phyloP scores from a whole-genome alignment of 2,888 invertebrate genomes.

The Sinopyrophorus schimmeli region DNA sequence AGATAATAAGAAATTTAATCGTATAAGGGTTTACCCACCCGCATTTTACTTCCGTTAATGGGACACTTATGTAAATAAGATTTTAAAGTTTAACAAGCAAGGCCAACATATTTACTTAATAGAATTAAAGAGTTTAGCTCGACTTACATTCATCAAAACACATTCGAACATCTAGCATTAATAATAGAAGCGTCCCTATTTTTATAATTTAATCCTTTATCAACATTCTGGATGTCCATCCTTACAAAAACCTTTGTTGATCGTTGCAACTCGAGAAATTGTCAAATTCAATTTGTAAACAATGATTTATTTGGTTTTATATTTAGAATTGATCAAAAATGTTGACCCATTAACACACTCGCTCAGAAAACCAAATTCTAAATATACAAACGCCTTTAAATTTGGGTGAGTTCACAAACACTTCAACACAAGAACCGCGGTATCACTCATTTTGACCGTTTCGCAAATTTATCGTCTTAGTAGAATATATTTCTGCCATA shows the following conservation, averaged over 20 bases:
- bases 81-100: slow-evolving; percentile 13
- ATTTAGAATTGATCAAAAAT: background rate
- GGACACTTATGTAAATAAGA: slow-evolving; percentile 14
- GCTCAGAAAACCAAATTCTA: background rate
- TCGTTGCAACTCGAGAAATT: too few species aligned
- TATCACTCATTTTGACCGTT: too few species aligned
- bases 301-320: too few species aligned
- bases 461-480: too few species aligned
- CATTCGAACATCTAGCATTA: slow-evolving; percentile 5
- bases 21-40: slow-evolving; percentile 15
- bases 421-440: too few species aligned
- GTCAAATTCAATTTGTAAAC: too few species aligned
- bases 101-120: slow-evolving; percentile 22
- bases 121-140: slow-evolving; percentile 20
- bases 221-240: too few species aligned
- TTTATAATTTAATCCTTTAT: too few species aligned
- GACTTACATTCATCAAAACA: slow-evolving; percentile 16
- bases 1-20: slow-evolving; percentile 14
- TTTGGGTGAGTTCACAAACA: too few species aligned
- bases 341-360: slow-evolving; percentile 3
- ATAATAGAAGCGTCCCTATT: slow-evolving; percentile 6
- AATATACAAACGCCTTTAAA: too few species aligned
- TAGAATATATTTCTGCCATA: too few species aligned
- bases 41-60: slow-evolving; percentile 23
- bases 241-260: too few species aligned